A percentile compares a stretch with the other conserved stretches of the same genome.
Evolutionary conservation across 2,888 invertebrate species (phyloP).

Genomic region (Celastrina argiolus): DNA sequence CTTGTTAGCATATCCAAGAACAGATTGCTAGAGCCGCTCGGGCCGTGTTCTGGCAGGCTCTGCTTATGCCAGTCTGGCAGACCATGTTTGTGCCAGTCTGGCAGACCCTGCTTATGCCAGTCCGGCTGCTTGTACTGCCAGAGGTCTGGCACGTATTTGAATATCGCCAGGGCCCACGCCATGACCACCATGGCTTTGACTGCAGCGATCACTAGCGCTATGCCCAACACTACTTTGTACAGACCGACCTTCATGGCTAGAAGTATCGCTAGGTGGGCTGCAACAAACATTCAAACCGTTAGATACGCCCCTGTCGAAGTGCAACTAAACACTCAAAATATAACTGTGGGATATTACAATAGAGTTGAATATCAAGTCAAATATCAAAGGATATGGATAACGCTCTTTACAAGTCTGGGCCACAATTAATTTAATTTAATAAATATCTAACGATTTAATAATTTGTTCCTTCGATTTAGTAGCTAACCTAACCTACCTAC

Average conservation of each 20-base stretch:
- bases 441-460: too few relatives aligned
- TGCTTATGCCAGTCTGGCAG: not conserved
- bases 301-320: not conserved
- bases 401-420: too few relatives aligned
- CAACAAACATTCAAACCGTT: conserved; percentile 49
- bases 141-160: conserved; percentile 56
- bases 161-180: conserved; percentile 58
- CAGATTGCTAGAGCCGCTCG: conserved; percentile 28
- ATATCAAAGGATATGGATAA: too few relatives aligned
- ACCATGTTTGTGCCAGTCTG: not conserved
- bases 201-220: conserved; percentile 49
- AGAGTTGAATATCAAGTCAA: too few relatives aligned
- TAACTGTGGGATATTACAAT: too few relatives aligned
- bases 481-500: too few relatives aligned
- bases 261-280: conserved; percentile 62
- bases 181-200: conserved; percentile 57
- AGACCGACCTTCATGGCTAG: conserved; percentile 61
- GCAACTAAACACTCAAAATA: too few relatives aligned
- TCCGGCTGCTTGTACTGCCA: conserved; percentile 44
- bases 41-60: conserved; percentile 15
- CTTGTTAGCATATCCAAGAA: conserved; percentile 38
- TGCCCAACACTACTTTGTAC: conserved; percentile 57
- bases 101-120: conserved; percentile 6
- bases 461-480: too few relatives aligned
- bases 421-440: too few relatives aligned